Conservation (phyloP, 2,113 vertebrate species). For the Eretmochelys imbricata region DNA sequence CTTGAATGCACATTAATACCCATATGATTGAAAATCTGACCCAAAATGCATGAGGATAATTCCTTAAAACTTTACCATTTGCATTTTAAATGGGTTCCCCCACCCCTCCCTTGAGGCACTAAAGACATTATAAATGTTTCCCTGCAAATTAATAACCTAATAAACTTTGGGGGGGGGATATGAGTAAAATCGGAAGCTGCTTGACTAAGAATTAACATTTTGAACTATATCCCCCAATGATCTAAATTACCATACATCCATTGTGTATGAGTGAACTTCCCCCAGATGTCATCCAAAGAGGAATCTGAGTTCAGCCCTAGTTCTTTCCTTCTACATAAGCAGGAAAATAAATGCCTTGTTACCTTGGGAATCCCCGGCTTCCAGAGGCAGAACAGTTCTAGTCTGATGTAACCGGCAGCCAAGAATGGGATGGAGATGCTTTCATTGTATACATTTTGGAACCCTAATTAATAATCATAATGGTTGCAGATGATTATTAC, state of each 20-base stretch:
- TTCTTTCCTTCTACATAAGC: not conserved
- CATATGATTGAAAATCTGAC: not conserved
- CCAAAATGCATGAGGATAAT: not conserved
- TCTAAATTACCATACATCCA: not conserved
- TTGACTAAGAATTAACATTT: not conserved
- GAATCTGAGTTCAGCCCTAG: not conserved
- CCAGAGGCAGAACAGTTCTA: not conserved
- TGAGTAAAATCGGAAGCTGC: not conserved
- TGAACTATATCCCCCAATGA: not conserved
- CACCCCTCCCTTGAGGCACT: not conserved
- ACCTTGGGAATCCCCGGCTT: not conserved
- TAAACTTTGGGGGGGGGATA: not conserved
- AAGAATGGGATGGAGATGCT: not conserved
- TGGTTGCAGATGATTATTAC: not conserved
- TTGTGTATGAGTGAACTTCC: not conserved
- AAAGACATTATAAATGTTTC: not conserved
- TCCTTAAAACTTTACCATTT: not conserved
- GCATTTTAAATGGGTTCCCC: not conserved
- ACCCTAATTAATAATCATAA: rapidly evolving
- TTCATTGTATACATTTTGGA: not conserved
- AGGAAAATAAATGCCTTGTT: not conserved
- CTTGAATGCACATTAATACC: not conserved
- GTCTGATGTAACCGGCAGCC: not conserved
- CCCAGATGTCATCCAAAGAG: not conserved
- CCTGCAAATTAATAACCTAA: not conserved